Conservation (phyloP, 2,113 vertebrate species). For the Scomber scombrus region DNA sequence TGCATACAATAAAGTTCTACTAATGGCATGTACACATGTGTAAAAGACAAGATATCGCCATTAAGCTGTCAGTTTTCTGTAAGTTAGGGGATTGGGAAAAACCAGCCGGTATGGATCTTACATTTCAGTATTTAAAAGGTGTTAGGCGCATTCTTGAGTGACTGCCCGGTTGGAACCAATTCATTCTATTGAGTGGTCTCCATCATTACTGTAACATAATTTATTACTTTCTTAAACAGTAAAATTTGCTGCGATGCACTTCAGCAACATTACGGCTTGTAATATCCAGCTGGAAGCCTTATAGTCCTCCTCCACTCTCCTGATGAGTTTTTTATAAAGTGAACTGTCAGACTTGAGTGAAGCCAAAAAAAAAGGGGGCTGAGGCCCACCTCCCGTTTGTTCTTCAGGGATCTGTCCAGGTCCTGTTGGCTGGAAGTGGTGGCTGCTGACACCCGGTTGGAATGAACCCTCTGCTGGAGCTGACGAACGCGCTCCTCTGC, state of each 20-base stretch:
- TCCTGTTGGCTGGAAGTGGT: constrained; percentile 94
- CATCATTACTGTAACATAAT: constrained; percentile 37
- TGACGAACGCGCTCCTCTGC: constrained; percentile 95
- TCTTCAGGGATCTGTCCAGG: constrained; percentile 90
- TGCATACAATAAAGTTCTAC: constrained; percentile 6
- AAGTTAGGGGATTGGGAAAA: constrained; percentile 4
- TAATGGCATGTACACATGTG: constrained; percentile 10
- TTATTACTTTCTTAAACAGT: constrained; percentile 49
- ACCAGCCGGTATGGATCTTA: neutral
- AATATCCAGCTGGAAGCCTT: constrained; percentile 3
- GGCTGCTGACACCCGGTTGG: constrained; percentile 91
- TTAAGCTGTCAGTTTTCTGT: constrained; percentile 41
- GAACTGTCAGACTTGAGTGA: neutral
- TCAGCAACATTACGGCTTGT: constrained; percentile 31
- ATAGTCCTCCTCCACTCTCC: constrained; percentile 17
- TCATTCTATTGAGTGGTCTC: constrained; percentile 54
- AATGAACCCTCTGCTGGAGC: constrained; percentile 95
- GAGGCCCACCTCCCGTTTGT: constrained; percentile 83
- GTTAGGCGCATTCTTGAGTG: constrained; percentile 23
- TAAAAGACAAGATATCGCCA: constrained; percentile 24
- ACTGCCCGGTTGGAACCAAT: constrained; percentile 40
- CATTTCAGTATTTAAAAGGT: constrained; percentile 4
- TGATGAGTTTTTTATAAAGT: constrained; percentile 39
- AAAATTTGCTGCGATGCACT: constrained; percentile 29
- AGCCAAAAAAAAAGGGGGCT: constrained; percentile 1